A percentile compares a stretch with the other conserved stretches of the same genome.
These are phyloP conservation scores for Microtus montanus DNA, from an alignment of 2,113 vertebrate genomes.

Conservation along the genomic window DNA sequence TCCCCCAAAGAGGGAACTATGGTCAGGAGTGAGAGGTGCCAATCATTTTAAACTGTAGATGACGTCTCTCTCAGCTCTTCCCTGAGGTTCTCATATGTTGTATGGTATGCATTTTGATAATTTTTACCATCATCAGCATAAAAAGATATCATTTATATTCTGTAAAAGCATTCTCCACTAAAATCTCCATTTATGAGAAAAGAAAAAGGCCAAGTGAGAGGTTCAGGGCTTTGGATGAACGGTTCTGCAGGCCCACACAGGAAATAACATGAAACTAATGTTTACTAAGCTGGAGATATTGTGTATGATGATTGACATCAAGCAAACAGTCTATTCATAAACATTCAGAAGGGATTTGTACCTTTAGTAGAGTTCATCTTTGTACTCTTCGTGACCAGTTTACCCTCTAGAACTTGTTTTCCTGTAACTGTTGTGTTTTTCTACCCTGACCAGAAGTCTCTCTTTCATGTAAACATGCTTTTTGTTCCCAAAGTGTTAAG, in stretches of 20 bases:
- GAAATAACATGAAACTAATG: not conserved
- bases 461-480: constrained; percentile 62
- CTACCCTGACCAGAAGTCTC: constrained; percentile 36
- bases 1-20: not conserved
- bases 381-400: constrained; percentile 33
- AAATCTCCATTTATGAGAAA: not conserved
- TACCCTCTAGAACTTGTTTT: constrained; percentile 61
- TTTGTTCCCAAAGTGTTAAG: not conserved
- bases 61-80: not conserved
- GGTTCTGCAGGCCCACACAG: not conserved
- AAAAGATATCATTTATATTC: not conserved
- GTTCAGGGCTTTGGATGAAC: not conserved
- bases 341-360: constrained; percentile 25
- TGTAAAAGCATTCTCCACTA: constrained; percentile 6
- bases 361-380: constrained; percentile 49
- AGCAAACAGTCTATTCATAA: not conserved
- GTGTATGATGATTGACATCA: not conserved
- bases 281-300: constrained; percentile 17
- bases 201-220: not conserved
- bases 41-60: not conserved
- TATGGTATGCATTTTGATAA: not conserved
- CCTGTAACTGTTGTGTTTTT: constrained; percentile 65
- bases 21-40: not conserved
- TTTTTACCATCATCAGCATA: not conserved
- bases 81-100: not conserved